Percentiles rank a stretch among this genome's conserved stretches.
Evolutionary conservation across 2,113 vertebrate genomes (phyloP).

Genomic region (Sisor rabdophorus): DNA sequence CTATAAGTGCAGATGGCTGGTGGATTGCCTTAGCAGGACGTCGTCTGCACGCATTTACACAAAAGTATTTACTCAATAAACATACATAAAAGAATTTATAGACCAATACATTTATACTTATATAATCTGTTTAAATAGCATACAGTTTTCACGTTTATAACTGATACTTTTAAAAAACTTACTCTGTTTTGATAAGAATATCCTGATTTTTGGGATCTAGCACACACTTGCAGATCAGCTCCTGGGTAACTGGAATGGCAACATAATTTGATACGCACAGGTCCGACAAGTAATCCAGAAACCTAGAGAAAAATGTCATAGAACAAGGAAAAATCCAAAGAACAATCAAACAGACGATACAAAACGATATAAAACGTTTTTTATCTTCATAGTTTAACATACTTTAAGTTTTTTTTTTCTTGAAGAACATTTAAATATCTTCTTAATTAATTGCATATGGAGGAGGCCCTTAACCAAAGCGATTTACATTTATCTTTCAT

Average conservation of each 20-base stretch:
- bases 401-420: too few relatives aligned
- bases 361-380: neutral
- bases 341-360: neutral
- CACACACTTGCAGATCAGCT: conserved; percentile 98
- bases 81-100: neutral
- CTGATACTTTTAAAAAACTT: conserved; percentile 54
- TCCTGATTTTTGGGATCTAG: conserved; percentile 93
- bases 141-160: too few relatives aligned
- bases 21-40: conserved; percentile 81
- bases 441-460: too few relatives aligned
- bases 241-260: conserved; percentile 95
- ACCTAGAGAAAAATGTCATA: conserved; percentile 66
- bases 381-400: too few relatives aligned
- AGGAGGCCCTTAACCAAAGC: too few relatives aligned
- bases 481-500: too few relatives aligned
- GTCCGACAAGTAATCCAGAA: conserved; percentile 95
- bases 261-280: conserved; percentile 96
- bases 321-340: neutral
- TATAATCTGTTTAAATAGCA: neutral
- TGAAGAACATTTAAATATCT: too few relatives aligned
- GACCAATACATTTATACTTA: neutral
- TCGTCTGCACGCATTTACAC: conserved; percentile 64
- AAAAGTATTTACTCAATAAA: neutral
- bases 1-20: conserved; percentile 78
- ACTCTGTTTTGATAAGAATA: conserved; percentile 98